phyloP scores from a whole-genome alignment of 2,888 invertebrate genomes.

The Rapana venosa region DNA sequence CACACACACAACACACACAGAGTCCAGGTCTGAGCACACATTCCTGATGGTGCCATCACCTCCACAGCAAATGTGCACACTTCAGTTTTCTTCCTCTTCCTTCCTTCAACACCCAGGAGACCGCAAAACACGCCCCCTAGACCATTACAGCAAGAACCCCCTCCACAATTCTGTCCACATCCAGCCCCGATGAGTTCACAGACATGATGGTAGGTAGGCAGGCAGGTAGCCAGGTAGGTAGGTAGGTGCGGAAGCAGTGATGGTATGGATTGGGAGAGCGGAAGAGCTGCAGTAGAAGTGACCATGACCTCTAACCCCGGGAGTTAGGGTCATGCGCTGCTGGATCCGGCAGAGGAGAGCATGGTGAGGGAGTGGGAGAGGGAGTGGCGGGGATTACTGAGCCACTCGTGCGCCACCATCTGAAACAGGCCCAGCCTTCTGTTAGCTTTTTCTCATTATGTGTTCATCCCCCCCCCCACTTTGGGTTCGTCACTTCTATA shows the following conservation, averaged over 20 bases:
- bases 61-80: too few species aligned
- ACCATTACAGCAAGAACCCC: too few species aligned
- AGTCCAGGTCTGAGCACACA: too few species aligned
- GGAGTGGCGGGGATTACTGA: slow-evolving; percentile 44
- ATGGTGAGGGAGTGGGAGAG: slow-evolving; percentile 48
- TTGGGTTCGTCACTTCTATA: too few species aligned
- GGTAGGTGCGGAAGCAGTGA: background rate
- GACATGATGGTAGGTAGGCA: background rate
- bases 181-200: background rate
- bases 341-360: slow-evolving; percentile 42
- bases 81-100: too few species aligned
- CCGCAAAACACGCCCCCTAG: too few species aligned
- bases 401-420: slow-evolving; percentile 36
- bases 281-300: background rate
- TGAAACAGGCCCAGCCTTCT: background rate
- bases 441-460: too few species aligned
- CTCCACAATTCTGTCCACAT: too few species aligned
- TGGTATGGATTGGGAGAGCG: background rate
- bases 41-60: too few species aligned
- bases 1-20: too few species aligned
- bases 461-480: too few species aligned
- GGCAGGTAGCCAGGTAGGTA: background rate
- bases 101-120: too few species aligned
- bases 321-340: slow-evolving; percentile 43
- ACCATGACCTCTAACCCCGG: background rate